Conservation (phyloP, 2,888 invertebrate species). For the Diogma glabrata region DNA sequence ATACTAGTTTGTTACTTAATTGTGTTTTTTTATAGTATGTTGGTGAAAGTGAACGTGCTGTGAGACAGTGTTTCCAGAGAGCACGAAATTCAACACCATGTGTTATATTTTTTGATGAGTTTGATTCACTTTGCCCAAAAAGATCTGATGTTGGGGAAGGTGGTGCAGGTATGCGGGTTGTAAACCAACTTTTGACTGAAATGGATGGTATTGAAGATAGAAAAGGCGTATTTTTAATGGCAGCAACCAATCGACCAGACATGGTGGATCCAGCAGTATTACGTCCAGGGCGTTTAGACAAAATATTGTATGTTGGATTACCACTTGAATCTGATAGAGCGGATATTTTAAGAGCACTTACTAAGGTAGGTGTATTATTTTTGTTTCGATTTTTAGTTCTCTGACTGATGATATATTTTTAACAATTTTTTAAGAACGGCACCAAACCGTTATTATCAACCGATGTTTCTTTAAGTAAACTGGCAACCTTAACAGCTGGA, state of each 20-base stretch:
- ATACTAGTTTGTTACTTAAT: not conserved
- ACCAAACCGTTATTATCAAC: slow-evolving; percentile 61
- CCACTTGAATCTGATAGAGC: slow-evolving; percentile 67
- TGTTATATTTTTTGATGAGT: slow-evolving; percentile 97
- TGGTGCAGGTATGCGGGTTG: slow-evolving; percentile 71
- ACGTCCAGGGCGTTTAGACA: slow-evolving; percentile 77
- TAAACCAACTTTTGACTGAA: slow-evolving; percentile 94
- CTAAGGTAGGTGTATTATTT: slow-evolving; percentile 54
- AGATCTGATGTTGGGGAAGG: slow-evolving; percentile 64
- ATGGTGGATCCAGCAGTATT: slow-evolving; percentile 93
- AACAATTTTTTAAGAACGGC: slow-evolving; percentile 55
- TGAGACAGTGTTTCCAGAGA: slow-evolving; percentile 89
- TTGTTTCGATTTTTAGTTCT: slow-evolving; percentile 10
- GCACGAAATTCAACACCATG: slow-evolving; percentile 94
- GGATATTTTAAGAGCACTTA: slow-evolving; percentile 80
- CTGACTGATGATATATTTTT: not conserved
- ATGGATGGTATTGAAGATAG: slow-evolving; percentile 95
- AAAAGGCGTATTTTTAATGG: slow-evolving; percentile 87
- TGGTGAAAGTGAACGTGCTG: slow-evolving; percentile 95
- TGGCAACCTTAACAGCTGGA: slow-evolving; percentile 60
- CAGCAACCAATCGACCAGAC: slow-evolving; percentile 93
- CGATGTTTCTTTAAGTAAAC: slow-evolving; percentile 61
- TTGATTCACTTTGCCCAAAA: slow-evolving; percentile 90
- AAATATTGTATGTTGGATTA: slow-evolving; percentile 80
- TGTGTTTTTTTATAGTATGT: slow-evolving; percentile 58